phyloP scores from a whole-genome alignment of 2,797 vertebrate species.

The Xiphophorus birchmanni region DNA sequence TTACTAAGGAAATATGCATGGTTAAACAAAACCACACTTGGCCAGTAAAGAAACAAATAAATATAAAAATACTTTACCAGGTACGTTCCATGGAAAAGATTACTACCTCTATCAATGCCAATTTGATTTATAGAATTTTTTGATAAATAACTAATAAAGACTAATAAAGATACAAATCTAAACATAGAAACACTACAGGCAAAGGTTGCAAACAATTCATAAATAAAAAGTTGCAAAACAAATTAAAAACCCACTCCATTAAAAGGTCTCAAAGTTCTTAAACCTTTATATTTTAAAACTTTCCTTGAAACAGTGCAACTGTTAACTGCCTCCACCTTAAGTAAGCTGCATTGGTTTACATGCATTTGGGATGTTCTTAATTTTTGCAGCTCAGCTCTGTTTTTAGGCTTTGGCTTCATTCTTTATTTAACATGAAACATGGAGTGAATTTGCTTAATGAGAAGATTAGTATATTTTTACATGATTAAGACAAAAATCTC shows the following conservation, averaged over 20 bases:
- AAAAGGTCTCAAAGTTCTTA: conserved; percentile 14
- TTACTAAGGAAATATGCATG: background rate
- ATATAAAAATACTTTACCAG: background rate
- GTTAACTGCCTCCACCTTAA: conserved; percentile 1
- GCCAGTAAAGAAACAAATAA: background rate
- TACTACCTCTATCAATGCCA: background rate
- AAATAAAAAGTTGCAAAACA: background rate
- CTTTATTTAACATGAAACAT: conserved; percentile 53
- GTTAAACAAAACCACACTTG: background rate
- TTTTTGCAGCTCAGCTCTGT: conserved; percentile 46
- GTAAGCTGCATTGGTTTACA: conserved; percentile 22
- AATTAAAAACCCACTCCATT: background rate
- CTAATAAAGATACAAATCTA: background rate
- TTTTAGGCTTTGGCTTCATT: conserved; percentile 40
- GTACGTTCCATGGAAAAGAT: background rate
- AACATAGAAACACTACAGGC: background rate
- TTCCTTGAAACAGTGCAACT: background rate
- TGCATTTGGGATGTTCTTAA: conserved; percentile 28
- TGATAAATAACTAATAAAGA: background rate
- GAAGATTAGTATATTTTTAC: conserved; percentile 55
- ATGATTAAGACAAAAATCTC: conserved; percentile 55
- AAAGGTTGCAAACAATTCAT: background rate
- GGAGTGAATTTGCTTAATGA: conserved; percentile 59
- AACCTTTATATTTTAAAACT: conserved; percentile 1
- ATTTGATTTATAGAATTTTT: background rate